Evolutionary conservation across 2,797 vertebrate genomes (phyloP).

Genomic region (Halcyon leucocephala): DNA sequence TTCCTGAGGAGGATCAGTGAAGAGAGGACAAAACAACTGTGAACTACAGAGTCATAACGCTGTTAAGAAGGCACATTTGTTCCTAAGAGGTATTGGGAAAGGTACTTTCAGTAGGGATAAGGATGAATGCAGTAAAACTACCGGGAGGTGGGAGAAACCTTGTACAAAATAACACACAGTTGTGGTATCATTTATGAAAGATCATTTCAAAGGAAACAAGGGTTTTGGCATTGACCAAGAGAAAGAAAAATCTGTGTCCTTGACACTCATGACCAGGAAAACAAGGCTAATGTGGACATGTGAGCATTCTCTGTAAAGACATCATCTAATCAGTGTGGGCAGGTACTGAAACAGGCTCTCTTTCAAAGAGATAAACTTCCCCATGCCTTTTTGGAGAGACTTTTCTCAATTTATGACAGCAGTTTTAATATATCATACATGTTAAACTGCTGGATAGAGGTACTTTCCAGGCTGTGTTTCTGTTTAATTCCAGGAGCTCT

Average conservation of each 20-base stretch:
- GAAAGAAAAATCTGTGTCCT: background rate
- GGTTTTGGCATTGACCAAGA: background rate
- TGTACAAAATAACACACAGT: rapidly evolving
- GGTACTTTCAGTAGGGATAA: background rate
- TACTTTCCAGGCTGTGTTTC: background rate
- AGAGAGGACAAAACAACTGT: background rate
- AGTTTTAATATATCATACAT: background rate
- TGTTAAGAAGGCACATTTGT: background rate
- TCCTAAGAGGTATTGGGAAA: background rate
- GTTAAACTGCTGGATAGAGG: background rate
- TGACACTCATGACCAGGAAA: background rate
- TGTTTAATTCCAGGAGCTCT: background rate
- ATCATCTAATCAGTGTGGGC: background rate
- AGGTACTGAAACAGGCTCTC: background rate
- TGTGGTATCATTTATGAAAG: background rate
- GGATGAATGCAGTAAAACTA: background rate
- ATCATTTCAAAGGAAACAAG: background rate
- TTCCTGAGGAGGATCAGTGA: background rate
- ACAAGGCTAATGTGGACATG: background rate
- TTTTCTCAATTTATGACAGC: background rate
- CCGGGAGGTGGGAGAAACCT: background rate
- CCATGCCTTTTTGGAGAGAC: background rate
- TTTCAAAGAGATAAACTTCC: background rate
- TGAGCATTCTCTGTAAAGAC: background rate
- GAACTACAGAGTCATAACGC: rapidly evolving